A percentile compares a stretch with the other conserved stretches of the same genome.
phyloP scores from a whole-genome alignment of 2,797 vertebrate species.

The Borostomias antarcticus region DNA sequence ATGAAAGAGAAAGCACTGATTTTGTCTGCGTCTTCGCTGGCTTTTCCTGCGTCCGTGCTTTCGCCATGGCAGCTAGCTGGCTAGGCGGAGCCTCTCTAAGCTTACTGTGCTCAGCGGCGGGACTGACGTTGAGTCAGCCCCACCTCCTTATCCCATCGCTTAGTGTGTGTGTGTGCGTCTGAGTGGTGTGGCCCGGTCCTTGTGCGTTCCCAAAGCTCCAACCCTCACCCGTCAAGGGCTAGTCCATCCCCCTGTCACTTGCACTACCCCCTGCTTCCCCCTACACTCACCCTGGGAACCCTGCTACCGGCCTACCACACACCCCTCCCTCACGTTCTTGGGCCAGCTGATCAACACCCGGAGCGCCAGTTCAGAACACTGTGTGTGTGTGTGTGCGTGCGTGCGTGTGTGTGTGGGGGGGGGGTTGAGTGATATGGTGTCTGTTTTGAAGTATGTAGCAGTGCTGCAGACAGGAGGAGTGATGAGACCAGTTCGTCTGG shows the following conservation, averaged over 20 bases:
- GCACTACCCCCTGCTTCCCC: conserved; percentile 44
- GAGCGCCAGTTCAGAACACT: conserved; percentile 38
- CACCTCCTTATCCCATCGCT: conserved; percentile 31
- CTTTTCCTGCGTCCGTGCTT: conserved; percentile 47
- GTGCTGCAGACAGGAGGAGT: conserved; percentile 57
- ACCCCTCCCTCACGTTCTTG: conserved; percentile 1
- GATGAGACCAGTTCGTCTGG: conserved; percentile 46
- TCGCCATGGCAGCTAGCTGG: conserved; percentile 59
- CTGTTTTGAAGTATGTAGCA: conserved; percentile 64
- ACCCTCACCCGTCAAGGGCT: conserved; percentile 66
- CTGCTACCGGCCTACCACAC: conserved; percentile 34
- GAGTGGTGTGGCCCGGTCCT: conserved; percentile 24
- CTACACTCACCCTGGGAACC: conserved; percentile 7
- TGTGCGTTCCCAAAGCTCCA: conserved; percentile 43
- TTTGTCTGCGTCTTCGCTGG: conserved; percentile 46
- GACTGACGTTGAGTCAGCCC: conserved; percentile 30
- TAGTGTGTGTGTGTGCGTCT: conserved; percentile 44
- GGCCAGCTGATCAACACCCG: conserved; percentile 69
- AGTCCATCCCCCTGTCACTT: conserved; percentile 50
- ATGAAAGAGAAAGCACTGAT: conserved; percentile 2
- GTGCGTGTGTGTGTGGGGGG: conserved; percentile 39
- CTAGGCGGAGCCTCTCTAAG: conserved; percentile 41
- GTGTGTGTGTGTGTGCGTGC: conserved; percentile 32
- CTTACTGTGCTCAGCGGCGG: conserved; percentile 41
- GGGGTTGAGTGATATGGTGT: conserved; percentile 41